Evolutionary conservation across 2,113 vertebrate species (phyloP).

Genomic region (Dinomys branickii): DNA sequence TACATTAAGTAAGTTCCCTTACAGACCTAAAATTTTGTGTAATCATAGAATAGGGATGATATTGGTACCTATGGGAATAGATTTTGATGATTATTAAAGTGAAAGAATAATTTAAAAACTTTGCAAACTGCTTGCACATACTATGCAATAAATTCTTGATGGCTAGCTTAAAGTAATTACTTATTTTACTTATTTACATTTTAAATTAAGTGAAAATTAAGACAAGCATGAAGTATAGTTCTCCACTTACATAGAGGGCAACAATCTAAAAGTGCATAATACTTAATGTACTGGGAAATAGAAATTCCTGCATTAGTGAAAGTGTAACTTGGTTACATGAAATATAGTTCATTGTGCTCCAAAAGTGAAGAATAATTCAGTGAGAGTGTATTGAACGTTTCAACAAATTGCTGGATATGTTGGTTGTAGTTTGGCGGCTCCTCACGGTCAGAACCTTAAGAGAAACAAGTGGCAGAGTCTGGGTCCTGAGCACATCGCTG

Average conservation of each 20-base stretch:
- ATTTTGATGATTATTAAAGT: background rate
- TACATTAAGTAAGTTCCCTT: background rate
- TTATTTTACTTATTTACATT: background rate
- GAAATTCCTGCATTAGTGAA: background rate
- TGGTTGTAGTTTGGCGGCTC: background rate
- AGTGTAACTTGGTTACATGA: background rate
- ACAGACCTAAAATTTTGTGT: background rate
- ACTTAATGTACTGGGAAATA: background rate
- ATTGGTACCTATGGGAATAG: background rate
- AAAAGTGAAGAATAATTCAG: background rate
- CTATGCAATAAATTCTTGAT: background rate
- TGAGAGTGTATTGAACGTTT: background rate
- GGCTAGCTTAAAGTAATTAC: background rate
- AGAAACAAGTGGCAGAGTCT: background rate
- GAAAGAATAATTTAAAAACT: background rate
- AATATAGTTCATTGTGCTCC: background rate
- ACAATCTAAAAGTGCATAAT: background rate
- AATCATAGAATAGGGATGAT: background rate
- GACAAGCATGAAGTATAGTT: background rate
- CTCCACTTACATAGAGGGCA: background rate
- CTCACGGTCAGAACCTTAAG: background rate
- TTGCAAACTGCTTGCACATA: background rate
- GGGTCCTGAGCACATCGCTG: background rate
- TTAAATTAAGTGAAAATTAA: background rate
- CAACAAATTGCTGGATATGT: background rate